Evolutionary conservation across 1,140 invertebrate genomes (phyloP), one percentile per base, ranked within the genome.

Genomic region (Polyergus mexicanus): DNA sequence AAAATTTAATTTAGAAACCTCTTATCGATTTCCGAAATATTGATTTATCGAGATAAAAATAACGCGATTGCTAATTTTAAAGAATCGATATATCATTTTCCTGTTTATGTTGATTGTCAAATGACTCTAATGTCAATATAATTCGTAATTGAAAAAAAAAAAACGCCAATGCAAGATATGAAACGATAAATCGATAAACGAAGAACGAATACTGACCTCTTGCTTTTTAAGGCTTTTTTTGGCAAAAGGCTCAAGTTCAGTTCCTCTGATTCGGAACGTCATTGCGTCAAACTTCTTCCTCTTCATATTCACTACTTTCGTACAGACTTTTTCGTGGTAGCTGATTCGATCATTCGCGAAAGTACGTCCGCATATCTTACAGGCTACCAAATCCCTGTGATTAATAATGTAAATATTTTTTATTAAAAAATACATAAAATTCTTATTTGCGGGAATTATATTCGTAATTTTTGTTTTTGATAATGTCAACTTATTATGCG

Each of bases 271-370:
- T 62, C 98, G 95, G 92, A 98, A 98, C 93, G 98, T 98, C 5
- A 97, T 96, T 13, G 97, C 96, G 94, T 99, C 98, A 93, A 98
- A 99, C 10, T 96, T 96, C 95, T 98, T 99, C 83, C 98, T 96
- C 90, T 98, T 98, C 92, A 98, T 98, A 28, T 96, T 96, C 7
- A 95, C 94, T 7, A 97, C 96, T 91, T 98, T 98, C 44, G 95
- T 91, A 93, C 98, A 99, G 86, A 98, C 98, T n/a, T 96, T 95
- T 94, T 98, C 96, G 92, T 99, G 98, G 88, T 97, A 97, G 47
- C 94, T 94, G 11, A 99, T 94, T 1, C 98, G 96, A 92, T 99
- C 98, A 6, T 95, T 92, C 7, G 97, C 97, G 94, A 99, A 99
- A 91, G 96, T 96, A 1, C 98, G 95, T 1, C 96, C 95, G 92